Conservation (phyloP, 35 echinoderm and acorn worm genomes). For the Apostichopus californicus region DNA sequence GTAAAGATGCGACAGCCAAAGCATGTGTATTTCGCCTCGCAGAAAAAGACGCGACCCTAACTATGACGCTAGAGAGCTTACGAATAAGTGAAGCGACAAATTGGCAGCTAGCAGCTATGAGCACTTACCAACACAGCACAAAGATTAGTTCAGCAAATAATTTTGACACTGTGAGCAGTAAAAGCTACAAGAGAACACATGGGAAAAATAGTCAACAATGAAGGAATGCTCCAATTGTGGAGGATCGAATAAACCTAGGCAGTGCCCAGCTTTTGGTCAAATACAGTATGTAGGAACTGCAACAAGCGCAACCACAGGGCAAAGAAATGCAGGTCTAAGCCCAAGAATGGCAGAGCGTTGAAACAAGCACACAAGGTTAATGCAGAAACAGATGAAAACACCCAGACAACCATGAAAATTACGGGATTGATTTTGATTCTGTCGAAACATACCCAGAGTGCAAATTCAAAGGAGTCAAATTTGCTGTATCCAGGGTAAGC, state of each 20-base stretch:
- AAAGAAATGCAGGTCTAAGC: slow-evolving; percentile 29
- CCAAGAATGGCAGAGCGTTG: background rate
- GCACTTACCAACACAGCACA: background rate
- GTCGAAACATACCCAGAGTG: background rate
- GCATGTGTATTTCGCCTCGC: slow-evolving; percentile 37
- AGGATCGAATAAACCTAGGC: background rate
- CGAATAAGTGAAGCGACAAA: background rate
- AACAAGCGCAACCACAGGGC: background rate
- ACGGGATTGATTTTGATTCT: background rate
- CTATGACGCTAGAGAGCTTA: slow-evolving; percentile 17
- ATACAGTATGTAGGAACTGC: background rate
- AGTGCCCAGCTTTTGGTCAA: too few species aligned
- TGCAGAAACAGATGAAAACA: background rate
- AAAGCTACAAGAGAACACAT: too few species aligned
- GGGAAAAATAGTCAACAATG: too few species aligned
- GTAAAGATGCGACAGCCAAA: slow-evolving; percentile 45
- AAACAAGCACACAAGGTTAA: slow-evolving; percentile 46
- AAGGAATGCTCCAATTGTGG: too few species aligned
- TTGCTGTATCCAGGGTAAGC: background rate
- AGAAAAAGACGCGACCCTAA: slow-evolving; percentile 12
- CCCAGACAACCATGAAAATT: background rate
- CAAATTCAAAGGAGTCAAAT: slow-evolving; percentile 27
- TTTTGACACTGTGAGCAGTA: slow-evolving; percentile 35
- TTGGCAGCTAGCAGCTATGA: slow-evolving; percentile 21
- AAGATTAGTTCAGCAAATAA: background rate